Base-by-base conservation (phyloP, 1,140 invertebrate species). In the Sitophilus oryzae region DNA sequence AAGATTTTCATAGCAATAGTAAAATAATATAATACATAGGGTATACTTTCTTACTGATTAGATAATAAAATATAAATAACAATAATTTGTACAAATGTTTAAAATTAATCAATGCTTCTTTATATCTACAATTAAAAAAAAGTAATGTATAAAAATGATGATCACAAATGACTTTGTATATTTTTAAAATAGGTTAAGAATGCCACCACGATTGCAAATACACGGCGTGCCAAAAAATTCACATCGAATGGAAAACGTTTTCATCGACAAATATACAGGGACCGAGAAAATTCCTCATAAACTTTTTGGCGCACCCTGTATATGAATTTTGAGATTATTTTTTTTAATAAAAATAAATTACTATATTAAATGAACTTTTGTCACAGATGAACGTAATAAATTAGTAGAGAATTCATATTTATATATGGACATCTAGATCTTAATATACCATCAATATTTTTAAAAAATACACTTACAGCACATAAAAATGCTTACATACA, bases 91-190 rank as follows among this genome's bases (percentile, higher is more conserved):
- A 6, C 18, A 38, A 16, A 38, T 14, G 18, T n/a, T 6, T n/a
- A 38, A 38, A 43, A 1, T 23, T 10, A 43, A 23, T 19, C 1
- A 10, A 15, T 40, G 5, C 19, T 10, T 43, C 10, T 43, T 19
- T 43, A n/a, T n/a, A n/a, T n/a, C n/a, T n/a, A n/a, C n/a, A n/a
- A n/a, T n/a, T n/a, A n/a, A n/a, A n/a, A n/a, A n/a, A n/a, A n/a
- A n/a, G n/a, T n/a, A n/a, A n/a, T n/a, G n/a, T 43, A 10, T 16
- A 47, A 47, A 10, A 47, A 35, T 47, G 34, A 21, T 15, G 22
- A 42, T 41, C 35, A 51, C 16, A 34, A 51, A 42, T 25, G 35
- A 36, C 46, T 22, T 25, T 14, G 25, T 49, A 49, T 52, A 51
- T 10, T 3, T 30, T n/a, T 22, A 36, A 48, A 46, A 52, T 21